phyloP scores from a whole-genome alignment of 2,888 invertebrate species.

The Mimachlamys varia region DNA sequence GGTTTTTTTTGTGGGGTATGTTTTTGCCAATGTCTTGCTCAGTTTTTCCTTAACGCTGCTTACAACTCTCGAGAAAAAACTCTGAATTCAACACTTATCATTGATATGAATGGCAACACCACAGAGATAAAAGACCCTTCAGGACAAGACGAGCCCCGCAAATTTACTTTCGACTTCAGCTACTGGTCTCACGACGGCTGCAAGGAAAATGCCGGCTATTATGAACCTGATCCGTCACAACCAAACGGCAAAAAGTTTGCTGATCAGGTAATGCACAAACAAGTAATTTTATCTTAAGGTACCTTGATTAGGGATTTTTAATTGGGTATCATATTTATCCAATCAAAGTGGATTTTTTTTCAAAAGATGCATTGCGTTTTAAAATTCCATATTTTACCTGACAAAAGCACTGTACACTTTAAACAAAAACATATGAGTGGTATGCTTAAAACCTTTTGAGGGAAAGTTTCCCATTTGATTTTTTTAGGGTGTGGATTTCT shows the following conservation, averaged over 20 bases:
- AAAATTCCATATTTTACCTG: too few species aligned
- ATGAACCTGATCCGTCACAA: slow-evolving; percentile 79
- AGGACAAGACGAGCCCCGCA: slow-evolving; percentile 79
- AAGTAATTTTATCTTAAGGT: too few species aligned
- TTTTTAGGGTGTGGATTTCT: too few species aligned
- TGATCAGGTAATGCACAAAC: slow-evolving; percentile 82
- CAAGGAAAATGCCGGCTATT: slow-evolving; percentile 81
- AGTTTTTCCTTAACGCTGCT: slow-evolving; percentile 63
- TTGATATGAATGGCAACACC: slow-evolving; percentile 82
- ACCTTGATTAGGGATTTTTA: too few species aligned
- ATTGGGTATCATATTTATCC: too few species aligned
- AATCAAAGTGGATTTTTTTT: too few species aligned
- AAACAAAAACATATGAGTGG: too few species aligned
- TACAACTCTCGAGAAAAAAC: slow-evolving; percentile 83
- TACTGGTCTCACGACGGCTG: slow-evolving; percentile 85
- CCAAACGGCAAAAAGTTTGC: slow-evolving; percentile 82
- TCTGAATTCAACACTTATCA: slow-evolving; percentile 82
- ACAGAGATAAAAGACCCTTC: slow-evolving; percentile 82
- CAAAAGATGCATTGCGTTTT: too few species aligned
- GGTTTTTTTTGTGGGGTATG: too few species aligned
- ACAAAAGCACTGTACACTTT: too few species aligned
- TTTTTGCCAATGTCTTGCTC: neutral
- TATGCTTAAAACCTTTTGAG: too few species aligned
- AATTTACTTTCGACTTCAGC: slow-evolving; percentile 84
- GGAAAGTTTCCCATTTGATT: too few species aligned